These are phyloP conservation scores for Ophiodon elongatus DNA, from an alignment of 2,113 vertebrate genomes.

Conservation along the genomic window DNA sequence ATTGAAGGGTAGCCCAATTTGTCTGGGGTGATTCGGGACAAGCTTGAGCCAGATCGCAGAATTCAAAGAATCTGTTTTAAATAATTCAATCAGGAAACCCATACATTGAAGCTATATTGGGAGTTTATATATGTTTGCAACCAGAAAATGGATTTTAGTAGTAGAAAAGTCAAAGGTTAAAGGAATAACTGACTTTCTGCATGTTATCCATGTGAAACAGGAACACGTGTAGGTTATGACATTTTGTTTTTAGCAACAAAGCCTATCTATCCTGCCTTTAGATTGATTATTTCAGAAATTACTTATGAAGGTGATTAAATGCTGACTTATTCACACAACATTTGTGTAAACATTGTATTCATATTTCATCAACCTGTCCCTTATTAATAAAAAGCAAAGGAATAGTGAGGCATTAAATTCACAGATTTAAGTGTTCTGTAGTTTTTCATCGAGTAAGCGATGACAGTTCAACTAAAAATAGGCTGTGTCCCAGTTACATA, in stretches of 20 bases:
- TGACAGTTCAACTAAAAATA: background rate
- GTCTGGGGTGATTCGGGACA: slow-evolving; percentile 53
- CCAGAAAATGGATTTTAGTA: background rate
- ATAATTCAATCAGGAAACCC: slow-evolving; percentile 11
- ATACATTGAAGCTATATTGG: background rate
- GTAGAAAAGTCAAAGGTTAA: background rate
- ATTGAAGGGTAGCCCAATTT: slow-evolving; percentile 54
- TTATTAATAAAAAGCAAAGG: background rate
- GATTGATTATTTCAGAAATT: background rate
- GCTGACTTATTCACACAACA: background rate
- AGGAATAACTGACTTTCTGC: background rate
- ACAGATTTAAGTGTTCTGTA: background rate
- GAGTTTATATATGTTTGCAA: background rate
- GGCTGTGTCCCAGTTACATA: background rate
- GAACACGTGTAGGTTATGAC: background rate
- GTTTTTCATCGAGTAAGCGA: background rate
- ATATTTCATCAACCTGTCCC: background rate
- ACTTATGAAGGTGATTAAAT: background rate
- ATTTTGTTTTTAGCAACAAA: background rate
- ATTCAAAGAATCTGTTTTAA: slow-evolving; percentile 13
- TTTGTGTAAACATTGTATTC: too few species aligned
- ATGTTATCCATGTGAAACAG: background rate
- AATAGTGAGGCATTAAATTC: background rate
- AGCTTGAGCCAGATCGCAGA: background rate
- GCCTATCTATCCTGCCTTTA: background rate